Percentiles rank a stretch among this genome's conserved stretches.
Evolutionary conservation across 2,113 vertebrate genomes (phyloP).

Genomic region (Pagrus major): DNA sequence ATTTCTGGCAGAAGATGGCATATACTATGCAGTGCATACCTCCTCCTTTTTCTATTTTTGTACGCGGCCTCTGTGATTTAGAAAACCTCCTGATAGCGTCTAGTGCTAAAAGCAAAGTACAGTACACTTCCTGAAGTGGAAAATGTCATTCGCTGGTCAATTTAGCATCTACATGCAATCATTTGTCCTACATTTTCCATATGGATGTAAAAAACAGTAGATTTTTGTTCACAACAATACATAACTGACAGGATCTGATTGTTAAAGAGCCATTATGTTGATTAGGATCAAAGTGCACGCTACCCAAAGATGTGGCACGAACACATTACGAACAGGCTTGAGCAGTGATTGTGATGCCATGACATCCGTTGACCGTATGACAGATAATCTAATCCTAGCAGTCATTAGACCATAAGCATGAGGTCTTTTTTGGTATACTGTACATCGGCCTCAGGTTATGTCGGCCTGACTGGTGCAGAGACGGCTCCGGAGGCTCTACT

Average conservation of each 20-base stretch:
- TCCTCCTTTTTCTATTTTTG: conserved; percentile 63
- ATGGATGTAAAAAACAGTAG: background rate
- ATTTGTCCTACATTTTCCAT: conserved; percentile 33
- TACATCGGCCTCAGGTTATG: conserved; percentile 41
- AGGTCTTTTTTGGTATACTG: conserved; percentile 16
- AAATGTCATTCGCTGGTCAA: conserved; percentile 33
- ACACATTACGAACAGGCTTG: background rate
- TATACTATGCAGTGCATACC: conserved; percentile 38
- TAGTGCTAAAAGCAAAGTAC: conserved; percentile 44
- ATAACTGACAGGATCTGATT: background rate
- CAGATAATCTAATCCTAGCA: conserved; percentile 21
- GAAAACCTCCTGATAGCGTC: conserved; percentile 47
- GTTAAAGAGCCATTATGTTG: conserved; percentile 28
- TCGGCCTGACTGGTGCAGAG: conserved; percentile 50
- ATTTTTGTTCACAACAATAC: background rate
- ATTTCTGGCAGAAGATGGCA: conserved; percentile 36
- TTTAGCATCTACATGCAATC: conserved; percentile 14
- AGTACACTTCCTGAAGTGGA: conserved; percentile 31
- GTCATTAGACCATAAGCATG: conserved; percentile 30
- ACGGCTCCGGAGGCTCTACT: conserved; percentile 35
- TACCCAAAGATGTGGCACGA: conserved; percentile 11
- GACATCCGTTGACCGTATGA: conserved; percentile 27
- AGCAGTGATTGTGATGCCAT: conserved; percentile 14
- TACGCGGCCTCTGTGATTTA: conserved; percentile 55
- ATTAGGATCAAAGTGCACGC: conserved; percentile 8